A percentile compares a stretch with the other conserved stretches of the same genome.
These are phyloP conservation scores for Acanthurus leucopareius DNA, from an alignment of 2,797 vertebrate species.

Conservation along the genomic window DNA sequence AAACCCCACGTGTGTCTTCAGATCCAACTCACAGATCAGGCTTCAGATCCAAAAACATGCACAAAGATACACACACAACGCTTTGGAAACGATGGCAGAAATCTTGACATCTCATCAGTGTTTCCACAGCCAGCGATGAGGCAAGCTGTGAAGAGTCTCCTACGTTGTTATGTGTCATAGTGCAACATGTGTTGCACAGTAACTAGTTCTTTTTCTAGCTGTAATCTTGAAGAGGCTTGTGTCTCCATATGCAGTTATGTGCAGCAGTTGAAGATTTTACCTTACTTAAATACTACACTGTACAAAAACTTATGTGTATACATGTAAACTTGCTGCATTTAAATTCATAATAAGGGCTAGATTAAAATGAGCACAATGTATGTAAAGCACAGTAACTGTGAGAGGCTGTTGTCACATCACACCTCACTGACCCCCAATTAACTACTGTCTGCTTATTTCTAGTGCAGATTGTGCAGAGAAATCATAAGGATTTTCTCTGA, in stretches of 20 bases:
- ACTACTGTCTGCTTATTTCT: slow-evolving; percentile 38
- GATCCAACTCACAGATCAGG: slow-evolving; percentile 6
- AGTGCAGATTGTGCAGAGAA: slow-evolving; percentile 5
- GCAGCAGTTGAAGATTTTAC: no score
- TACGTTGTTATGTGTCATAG: slow-evolving; percentile 38
- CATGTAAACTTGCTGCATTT: no score
- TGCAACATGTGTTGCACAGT: slow-evolving; percentile 43
- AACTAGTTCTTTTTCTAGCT: slow-evolving; percentile 12
- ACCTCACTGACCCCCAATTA: slow-evolving; percentile 42
- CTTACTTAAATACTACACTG: not conserved
- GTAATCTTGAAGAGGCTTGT: not conserved
- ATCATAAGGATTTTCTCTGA: slow-evolving; percentile 10
- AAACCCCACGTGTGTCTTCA: no score
- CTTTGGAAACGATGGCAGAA: slow-evolving; percentile 57
- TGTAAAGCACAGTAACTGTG: slow-evolving; percentile 24
- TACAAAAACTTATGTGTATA: not conserved
- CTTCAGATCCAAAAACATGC: slow-evolving; percentile 31
- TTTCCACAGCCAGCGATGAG: slow-evolving; percentile 73
- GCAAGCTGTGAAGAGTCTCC: slow-evolving; percentile 59
- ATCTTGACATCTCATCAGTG: slow-evolving; percentile 64
- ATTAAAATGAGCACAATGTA: not conserved
- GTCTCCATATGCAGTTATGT: not conserved
- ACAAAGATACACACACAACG: slow-evolving; percentile 16
- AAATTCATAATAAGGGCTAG: no score
- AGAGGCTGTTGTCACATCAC: slow-evolving; percentile 23